Evolutionary conservation across 1,140 invertebrate species (phyloP), one percentile per base, ranked within the genome.

Genomic region (Drosophila kikkawai): DNA sequence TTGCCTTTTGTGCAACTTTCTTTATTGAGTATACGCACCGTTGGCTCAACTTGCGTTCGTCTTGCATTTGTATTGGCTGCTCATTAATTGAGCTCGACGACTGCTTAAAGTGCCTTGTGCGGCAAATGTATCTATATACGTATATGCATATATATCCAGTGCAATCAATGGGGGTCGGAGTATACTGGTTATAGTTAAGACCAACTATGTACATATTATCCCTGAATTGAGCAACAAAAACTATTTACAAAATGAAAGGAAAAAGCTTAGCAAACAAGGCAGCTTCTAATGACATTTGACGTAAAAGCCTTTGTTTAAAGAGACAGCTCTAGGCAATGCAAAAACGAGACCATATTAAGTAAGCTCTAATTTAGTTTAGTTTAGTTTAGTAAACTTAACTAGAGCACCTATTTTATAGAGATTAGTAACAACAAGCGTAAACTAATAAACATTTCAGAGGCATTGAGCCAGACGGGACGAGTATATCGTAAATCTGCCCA

Each of bases 1-100:
- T 68, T 22, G 74, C 65, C 73, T 78, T 73, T 69, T 78, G 74
- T 77, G 64, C 50, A 45, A 69, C 42, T 78, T 77, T 50, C 64
- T 57, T 69, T 44, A 61, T 78, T 57, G 77, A 78, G 56, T 58
- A 77, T 77, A 77, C 75, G 75, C 64, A 77, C 75, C n/a, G 65
- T 60, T 66, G 32, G 13, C n/a, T 36, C 22, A 36, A 58, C 26
- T 71, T 71, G 65, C 11, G 11, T 34, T 51, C 26, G 48, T 19
- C 12, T 36, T 19, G 34, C 32, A 22, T 55, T 0, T n/a, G 8
- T 22, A 55, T 55, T 51, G 42, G n/a, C 22, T 32, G 66, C 67
- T 60, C 69, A 73, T 73, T 73, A 73, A 73, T 73, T 73, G 53
- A 59, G 37, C 68, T 42, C 63, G 37, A 50, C 36, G 65, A 67